Percentiles rank a stretch among this genome's conserved stretches.
Conservation (phyloP, 35 echinoderm and acorn worm species). For the Ophioderma brevispina region DNA sequence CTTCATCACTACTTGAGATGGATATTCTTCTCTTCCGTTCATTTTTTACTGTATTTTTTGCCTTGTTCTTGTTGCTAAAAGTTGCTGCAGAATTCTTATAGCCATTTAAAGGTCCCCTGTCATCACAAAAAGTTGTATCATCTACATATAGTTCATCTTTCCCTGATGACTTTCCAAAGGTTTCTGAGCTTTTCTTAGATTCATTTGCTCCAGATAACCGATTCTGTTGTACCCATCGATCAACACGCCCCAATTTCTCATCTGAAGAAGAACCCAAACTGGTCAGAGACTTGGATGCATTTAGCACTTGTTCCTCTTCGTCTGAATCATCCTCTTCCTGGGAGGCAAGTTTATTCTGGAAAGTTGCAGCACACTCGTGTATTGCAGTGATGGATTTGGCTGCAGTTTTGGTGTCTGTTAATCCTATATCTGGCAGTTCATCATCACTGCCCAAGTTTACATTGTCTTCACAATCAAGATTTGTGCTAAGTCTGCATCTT, state of each 20-base stretch:
- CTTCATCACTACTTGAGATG: neutral
- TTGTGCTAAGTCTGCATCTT: too few relatives aligned
- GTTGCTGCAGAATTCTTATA: neutral
- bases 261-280: neutral
- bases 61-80: neutral
- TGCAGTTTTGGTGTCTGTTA: neutral
- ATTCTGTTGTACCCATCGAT: neutral
- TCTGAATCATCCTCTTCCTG: too few relatives aligned
- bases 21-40: neutral
- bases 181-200: neutral
- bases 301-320: too few relatives aligned
- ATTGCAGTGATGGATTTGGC: neutral
- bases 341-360: too few relatives aligned
- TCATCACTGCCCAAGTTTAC: too few relatives aligned
- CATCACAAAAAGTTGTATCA: too few relatives aligned
- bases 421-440: neutral
- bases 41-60: neutral
- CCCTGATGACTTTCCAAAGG: too few relatives aligned
- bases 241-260: neutral
- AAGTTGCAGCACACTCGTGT: neutral
- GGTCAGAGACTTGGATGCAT: neutral
- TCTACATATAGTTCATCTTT: too few relatives aligned
- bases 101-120: neutral
- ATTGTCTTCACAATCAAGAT: too few relatives aligned
- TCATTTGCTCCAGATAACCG: neutral